Conservation (phyloP, 2,888 invertebrate genomes). For the Ctenicera cuprea region DNA sequence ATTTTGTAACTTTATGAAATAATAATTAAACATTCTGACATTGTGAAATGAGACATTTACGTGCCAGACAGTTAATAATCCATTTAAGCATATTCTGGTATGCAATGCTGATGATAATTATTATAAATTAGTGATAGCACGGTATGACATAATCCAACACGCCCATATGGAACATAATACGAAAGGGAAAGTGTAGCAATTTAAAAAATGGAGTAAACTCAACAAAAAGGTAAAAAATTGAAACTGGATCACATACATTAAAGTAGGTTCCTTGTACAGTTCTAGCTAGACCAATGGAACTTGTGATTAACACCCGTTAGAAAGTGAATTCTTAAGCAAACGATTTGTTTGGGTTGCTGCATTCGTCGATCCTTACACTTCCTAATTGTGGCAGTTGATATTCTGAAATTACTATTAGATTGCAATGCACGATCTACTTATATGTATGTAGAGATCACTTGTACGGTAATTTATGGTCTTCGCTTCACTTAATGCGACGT, state of each 20-base stretch:
- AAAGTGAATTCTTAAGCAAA: background rate
- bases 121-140: constrained; percentile 14
- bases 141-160: constrained; percentile 5
- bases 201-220: constrained; percentile 11
- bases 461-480: constrained; percentile 10
- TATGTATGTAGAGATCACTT: constrained; percentile 5
- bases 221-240: constrained; percentile 12
- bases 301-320: background rate
- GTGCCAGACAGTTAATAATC: too few species aligned
- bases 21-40: too few species aligned
- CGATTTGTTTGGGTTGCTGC: constrained; percentile 3
- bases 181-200: constrained; percentile 14
- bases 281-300: background rate
- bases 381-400: constrained; percentile 16
- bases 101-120: background rate
- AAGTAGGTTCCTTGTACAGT: constrained; percentile 19
- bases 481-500: constrained; percentile 11
- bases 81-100: background rate
- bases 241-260: constrained; percentile 23
- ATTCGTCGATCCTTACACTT: constrained; percentile 22
- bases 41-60: too few species aligned
- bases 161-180: constrained; percentile 13
- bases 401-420: constrained; percentile 14
- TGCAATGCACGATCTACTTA: constrained; percentile 19
- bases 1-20: too few species aligned